Conservation (phyloP, 2,888 invertebrate species). For the Coremacera marginata region DNA sequence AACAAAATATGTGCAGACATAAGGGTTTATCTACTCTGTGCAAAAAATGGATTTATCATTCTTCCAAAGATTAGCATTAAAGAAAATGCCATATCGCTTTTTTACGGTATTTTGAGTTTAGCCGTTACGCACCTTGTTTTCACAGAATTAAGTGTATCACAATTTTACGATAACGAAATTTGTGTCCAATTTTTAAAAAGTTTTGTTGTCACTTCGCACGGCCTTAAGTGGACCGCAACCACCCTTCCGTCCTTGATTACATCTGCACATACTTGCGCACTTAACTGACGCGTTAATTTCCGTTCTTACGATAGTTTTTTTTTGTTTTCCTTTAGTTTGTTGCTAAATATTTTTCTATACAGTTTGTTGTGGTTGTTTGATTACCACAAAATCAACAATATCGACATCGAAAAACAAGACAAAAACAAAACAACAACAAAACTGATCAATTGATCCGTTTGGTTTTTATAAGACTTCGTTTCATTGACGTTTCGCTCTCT, state of each 20-base stretch:
- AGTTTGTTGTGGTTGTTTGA: conserved; percentile 27
- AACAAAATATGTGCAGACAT: no score
- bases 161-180: no score
- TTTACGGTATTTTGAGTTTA: no score
- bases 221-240: background rate
- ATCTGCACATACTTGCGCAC: conserved; percentile 39
- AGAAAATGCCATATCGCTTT: no score
- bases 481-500: conserved; percentile 15
- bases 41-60: no score
- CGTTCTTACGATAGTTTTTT: conserved; percentile 41
- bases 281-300: conserved; percentile 53
- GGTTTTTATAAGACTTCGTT: conserved; percentile 20
- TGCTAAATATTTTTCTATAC: conserved; percentile 23
- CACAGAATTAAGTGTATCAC: no score
- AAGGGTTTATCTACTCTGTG: no score
- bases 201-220: background rate
- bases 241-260: background rate
- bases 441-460: conserved; percentile 28
- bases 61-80: no score
- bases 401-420: background rate
- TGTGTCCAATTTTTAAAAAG: no score
- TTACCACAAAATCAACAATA: background rate
- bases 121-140: no score
- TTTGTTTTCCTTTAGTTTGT: conserved; percentile 12
- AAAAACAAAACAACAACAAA: background rate